Evolutionary conservation across 2,113 vertebrate genomes (phyloP), one percentile per base, ranked within the genome.

Genomic region (Cynocephalus volans): DNA sequence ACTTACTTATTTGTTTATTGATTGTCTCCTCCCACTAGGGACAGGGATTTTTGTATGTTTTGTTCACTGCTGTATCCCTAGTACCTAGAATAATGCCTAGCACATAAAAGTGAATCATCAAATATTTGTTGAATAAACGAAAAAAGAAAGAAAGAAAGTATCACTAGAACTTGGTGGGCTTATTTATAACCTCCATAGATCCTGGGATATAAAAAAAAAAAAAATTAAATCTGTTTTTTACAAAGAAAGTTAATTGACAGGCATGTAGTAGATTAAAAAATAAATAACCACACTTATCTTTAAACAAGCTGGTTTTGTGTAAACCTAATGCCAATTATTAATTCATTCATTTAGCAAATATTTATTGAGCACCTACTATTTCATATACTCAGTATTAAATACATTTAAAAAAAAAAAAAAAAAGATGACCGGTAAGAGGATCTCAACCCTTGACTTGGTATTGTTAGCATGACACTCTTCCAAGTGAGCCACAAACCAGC

Each of bases 251-350:
- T 33, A 28, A 89, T 26, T 28, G 75, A 83, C 1, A 88, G 67
- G 48, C 4, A 79, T 48, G 64, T 50, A 90, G 48, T 24, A 79
- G 45, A 64, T 33, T 54, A 60, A 36, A 83, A 58, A 83, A 89
- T 64, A n/a, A 83, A 89, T 64, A n/a, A 62, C 18, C 24, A 73
- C 23, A 79, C 48, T 10, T 64, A 24, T n/a, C n/a, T n/a, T n/a
- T n/a, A n/a, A n/a, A n/a, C 64, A 90, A 81, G 62, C 41, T 75
- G 58, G 48, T 56, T 93, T 83, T 88, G 28, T 88, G 52, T 12
- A 89, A 56, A 79, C 33, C 28, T 70, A 18, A 56, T 79, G 6
- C 81, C 48, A 85, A 64, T 36, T 83, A 52, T 41, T 41, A 41
- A 41, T 41, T 41, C 41, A 80, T 73, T 69, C n/a, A 76, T 45